phyloP scores from a whole-genome alignment of 2,113 vertebrate species.

The Dicentrarchus labrax region DNA sequence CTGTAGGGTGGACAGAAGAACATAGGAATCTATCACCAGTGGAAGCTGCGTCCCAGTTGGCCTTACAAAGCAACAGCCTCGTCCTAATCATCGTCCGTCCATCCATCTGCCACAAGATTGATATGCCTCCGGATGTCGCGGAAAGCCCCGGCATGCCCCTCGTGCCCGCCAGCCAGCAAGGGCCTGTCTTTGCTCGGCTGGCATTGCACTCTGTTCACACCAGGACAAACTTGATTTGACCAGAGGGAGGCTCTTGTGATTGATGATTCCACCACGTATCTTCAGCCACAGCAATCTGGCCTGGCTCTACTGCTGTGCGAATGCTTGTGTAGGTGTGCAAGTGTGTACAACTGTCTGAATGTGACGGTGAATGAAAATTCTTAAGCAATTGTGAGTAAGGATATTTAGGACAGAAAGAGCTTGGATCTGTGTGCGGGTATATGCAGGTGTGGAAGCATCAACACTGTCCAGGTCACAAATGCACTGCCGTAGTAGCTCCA shows the following conservation, averaged over 20 bases:
- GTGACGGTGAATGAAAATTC: slow-evolving; percentile 19
- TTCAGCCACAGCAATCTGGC: slow-evolving; percentile 77
- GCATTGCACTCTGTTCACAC: slow-evolving; percentile 64
- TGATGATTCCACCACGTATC: slow-evolving; percentile 78
- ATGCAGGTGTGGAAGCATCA: neutral
- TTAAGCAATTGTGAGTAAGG: neutral
- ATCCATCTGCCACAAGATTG: slow-evolving; percentile 66
- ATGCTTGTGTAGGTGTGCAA: slow-evolving; percentile 34
- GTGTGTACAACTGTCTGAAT: slow-evolving; percentile 27
- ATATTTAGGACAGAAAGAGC: slow-evolving; percentile 8
- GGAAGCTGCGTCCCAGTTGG: slow-evolving; percentile 58
- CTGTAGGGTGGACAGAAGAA: slow-evolving; percentile 48
- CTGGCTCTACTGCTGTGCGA: slow-evolving; percentile 34
- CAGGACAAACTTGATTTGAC: slow-evolving; percentile 83
- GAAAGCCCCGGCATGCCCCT: slow-evolving; percentile 53
- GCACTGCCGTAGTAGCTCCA: slow-evolving; percentile 6
- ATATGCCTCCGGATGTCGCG: slow-evolving; percentile 58
- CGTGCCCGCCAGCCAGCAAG: slow-evolving; percentile 33
- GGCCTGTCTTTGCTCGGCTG: slow-evolving; percentile 57
- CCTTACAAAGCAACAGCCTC: slow-evolving; percentile 28
- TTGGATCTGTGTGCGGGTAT: slow-evolving; percentile 1
- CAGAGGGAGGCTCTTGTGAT: slow-evolving; percentile 79
- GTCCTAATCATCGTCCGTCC: slow-evolving; percentile 65
- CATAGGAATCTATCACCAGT: slow-evolving; percentile 54
- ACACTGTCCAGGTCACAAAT: neutral